phyloP scores from a whole-genome alignment of 2,888 invertebrate genomes.

The Dicyrtomina minuta region DNA sequence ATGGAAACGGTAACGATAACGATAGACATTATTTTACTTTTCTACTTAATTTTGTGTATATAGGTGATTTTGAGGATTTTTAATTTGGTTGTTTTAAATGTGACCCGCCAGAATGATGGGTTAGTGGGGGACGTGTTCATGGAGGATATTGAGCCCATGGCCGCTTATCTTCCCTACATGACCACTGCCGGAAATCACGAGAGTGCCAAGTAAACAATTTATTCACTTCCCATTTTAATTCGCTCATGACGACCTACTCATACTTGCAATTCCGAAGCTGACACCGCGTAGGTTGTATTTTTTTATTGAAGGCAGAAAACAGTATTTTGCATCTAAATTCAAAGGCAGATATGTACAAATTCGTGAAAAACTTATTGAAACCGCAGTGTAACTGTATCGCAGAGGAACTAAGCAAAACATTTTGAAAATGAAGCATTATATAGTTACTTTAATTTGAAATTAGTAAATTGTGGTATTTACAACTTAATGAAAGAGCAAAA shows the following conservation, averaged over 20 bases:
- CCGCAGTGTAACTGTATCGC: no score
- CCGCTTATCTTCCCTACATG: constrained; percentile 89
- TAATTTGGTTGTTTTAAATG: constrained; percentile 16
- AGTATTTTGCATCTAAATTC: no score
- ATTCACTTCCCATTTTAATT: background rate
- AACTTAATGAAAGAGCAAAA: background rate
- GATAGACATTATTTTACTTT: background rate
- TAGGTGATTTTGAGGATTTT: no score
- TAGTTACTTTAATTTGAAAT: background rate
- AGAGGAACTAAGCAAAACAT: no score
- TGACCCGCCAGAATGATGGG: constrained; percentile 75
- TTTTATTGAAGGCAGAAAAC: no score
- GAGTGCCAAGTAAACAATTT: background rate
- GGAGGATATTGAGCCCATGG: constrained; percentile 85
- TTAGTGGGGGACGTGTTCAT: constrained; percentile 88
- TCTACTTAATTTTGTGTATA: background rate
- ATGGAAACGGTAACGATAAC: constrained; percentile 69
- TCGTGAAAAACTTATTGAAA: no score
- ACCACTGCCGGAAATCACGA: constrained; percentile 85
- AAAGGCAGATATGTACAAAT: no score
- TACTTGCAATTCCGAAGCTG: no score
- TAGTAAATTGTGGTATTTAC: background rate
- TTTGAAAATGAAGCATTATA: background rate
- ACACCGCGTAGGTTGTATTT: no score
- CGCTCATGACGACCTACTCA: no score